These are phyloP conservation scores for Cancer borealis DNA, from an alignment of 2,888 invertebrate genomes.

Conservation along the genomic window DNA sequence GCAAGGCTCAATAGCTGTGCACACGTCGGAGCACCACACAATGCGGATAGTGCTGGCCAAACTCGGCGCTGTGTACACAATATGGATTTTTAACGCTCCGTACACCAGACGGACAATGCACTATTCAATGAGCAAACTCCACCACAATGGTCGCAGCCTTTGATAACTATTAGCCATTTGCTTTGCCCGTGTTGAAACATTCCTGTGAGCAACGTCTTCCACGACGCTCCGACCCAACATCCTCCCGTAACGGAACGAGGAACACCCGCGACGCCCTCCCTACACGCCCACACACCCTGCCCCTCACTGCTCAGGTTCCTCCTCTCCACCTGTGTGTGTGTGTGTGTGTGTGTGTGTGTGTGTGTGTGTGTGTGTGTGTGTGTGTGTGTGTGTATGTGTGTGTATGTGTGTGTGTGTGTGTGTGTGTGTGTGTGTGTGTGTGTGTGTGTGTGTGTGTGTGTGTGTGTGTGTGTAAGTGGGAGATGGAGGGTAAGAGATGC, in stretches of 20 bases:
- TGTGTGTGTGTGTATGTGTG: too few relatives aligned
- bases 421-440: neutral
- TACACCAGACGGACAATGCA: constrained; percentile 70
- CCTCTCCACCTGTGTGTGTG: neutral
- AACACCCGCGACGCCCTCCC: neutral
- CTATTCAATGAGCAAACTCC: constrained; percentile 70
- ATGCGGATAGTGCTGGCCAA: constrained; percentile 67
- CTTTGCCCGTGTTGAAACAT: constrained; percentile 65
- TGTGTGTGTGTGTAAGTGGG: too few relatives aligned
- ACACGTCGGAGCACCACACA: constrained; percentile 64
- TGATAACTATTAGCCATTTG: constrained; percentile 71
- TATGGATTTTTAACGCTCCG: constrained; percentile 73
- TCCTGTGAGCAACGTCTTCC: constrained; percentile 58
- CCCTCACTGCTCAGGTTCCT: neutral
- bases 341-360: neutral
- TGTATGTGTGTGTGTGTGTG: neutral
- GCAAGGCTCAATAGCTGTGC: constrained; percentile 70
- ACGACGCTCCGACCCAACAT: constrained; percentile 40
- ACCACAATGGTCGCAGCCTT: constrained; percentile 70
- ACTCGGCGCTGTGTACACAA: constrained; percentile 68
- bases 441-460: too few relatives aligned
- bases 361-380: too few relatives aligned
- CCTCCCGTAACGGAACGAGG: constrained; percentile 57
- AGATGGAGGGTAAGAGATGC: neutral
- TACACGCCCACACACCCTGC: neutral